Evolutionary conservation across 2,113 vertebrate genomes (phyloP), one percentile per base, ranked within the genome.

Genomic region (Petrocephalus zakoni): DNA sequence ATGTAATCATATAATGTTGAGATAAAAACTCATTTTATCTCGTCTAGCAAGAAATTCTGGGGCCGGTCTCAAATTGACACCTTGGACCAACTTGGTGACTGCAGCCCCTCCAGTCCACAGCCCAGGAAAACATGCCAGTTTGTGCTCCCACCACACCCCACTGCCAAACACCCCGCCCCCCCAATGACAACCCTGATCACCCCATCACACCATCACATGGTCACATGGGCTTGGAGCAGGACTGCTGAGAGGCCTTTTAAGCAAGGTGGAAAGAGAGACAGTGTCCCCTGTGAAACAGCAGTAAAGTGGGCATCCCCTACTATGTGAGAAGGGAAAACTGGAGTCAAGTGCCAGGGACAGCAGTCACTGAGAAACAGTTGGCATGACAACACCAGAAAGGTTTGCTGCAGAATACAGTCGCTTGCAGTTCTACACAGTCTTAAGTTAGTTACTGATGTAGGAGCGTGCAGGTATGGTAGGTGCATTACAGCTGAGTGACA

Each of bases 371-470:
- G 82, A 84, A 51, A 49, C 82, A 49, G 82, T 84, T 84, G 82
- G 47, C 82, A 84, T 84, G 82, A 84, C 82, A 84, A 84, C 47
- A 49, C 21, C 21, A n/a, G 82, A 84, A 84, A 19, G 82, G 82
- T 52, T 84, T 84, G 22, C 82, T 13, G 46, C 46, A 84, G 82
- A 47, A 49, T 22, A 84, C 47, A 51, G 5, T 8, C 52, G 82
- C 82, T 13, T n/a, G 82, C 46, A 52, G 82, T 25, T 19, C 42
- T 84, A 51, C 82, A 42, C 75, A 52, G 49, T 51, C 82, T n/a
- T 51, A 51, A 9, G 2, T 25, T 25, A 84, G 19, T 11, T 25
- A 46, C n/a, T n/a, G 82, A 52, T 29, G 6, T 34, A 29, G 68
- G 53, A 55, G 53, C 10, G 53, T 17, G 17, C 9, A 55, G 53